Conservation (phyloP, 2,797 vertebrate genomes). For the Menidia menidia region DNA sequence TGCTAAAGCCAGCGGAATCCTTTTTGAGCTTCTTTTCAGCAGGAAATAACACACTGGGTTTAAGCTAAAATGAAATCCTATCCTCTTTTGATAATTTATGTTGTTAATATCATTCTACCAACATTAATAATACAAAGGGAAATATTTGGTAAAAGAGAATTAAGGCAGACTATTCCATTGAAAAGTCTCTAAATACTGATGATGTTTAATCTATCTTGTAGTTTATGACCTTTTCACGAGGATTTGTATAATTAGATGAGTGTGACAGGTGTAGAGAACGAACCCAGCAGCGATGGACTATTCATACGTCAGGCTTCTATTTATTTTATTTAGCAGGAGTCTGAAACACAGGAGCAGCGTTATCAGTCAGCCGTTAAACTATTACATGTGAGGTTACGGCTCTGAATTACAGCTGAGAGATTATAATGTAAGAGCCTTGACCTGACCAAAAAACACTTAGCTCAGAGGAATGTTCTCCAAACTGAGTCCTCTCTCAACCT, state of each 20-base stretch:
- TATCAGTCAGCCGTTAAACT: constrained; percentile 5
- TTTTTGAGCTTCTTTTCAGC: constrained; percentile 26
- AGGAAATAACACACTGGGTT: constrained; percentile 32
- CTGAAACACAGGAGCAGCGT: constrained; percentile 8
- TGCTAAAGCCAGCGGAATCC: constrained; percentile 14
- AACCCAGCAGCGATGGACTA: constrained; percentile 30
- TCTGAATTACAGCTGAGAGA: background rate
- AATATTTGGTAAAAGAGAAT: constrained; percentile 13
- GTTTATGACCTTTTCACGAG: constrained; percentile 57
- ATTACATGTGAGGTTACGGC: constrained; percentile 1
- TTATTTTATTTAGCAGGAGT: constrained; percentile 10
- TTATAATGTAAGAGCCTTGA: background rate
- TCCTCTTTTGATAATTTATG: constrained; percentile 1
- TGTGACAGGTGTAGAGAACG: constrained; percentile 29
- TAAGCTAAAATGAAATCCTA: constrained; percentile 30
- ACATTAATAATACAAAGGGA: constrained; percentile 27
- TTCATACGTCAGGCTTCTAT: constrained; percentile 37
- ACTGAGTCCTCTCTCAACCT: background rate
- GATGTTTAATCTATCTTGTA: constrained; percentile 54
- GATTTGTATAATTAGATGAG: constrained; percentile 65
- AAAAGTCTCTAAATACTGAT: constrained; percentile 44
- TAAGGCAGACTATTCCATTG: constrained; percentile 53
- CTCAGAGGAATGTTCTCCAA: background rate
- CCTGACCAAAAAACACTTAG: background rate
- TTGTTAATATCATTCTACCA: constrained; percentile 11